These are phyloP conservation scores for Procavia capensis DNA, from an alignment of 2,113 vertebrate species.

Conservation along the genomic window DNA sequence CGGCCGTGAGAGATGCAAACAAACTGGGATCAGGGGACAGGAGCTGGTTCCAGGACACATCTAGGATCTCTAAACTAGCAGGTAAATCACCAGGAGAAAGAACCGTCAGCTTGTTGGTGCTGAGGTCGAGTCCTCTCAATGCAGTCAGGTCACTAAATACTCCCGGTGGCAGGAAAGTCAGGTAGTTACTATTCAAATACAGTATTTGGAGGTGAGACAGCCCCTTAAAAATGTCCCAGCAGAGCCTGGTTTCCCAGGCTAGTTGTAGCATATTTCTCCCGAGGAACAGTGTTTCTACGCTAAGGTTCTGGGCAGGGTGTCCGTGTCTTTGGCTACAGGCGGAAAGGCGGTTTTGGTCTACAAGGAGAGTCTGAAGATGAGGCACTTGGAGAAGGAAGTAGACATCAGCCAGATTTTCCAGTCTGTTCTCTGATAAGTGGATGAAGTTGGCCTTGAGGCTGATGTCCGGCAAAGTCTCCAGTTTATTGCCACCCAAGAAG, in stretches of 20 bases:
- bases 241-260: slow-evolving; percentile 87
- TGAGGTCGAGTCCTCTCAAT: slow-evolving; percentile 88
- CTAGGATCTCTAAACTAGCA: slow-evolving; percentile 83
- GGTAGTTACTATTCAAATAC: slow-evolving; percentile 88
- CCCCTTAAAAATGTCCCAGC: slow-evolving; percentile 90
- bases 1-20: slow-evolving; percentile 84
- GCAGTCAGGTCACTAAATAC: slow-evolving; percentile 89
- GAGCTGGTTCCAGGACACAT: slow-evolving; percentile 91
- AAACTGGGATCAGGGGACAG: slow-evolving; percentile 87
- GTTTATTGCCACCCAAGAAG: slow-evolving; percentile 88
- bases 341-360: slow-evolving; percentile 89
- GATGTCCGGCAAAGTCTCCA: slow-evolving; percentile 54
- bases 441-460: slow-evolving; percentile 72
- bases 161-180: slow-evolving; percentile 87
- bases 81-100: slow-evolving; percentile 88
- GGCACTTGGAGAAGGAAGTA: slow-evolving; percentile 84
- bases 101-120: slow-evolving; percentile 88
- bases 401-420: slow-evolving; percentile 85
- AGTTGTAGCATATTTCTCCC: slow-evolving; percentile 89
- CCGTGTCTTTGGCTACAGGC: slow-evolving; percentile 76
- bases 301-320: slow-evolving; percentile 67
- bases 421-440: slow-evolving; percentile 87
- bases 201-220: slow-evolving; percentile 86
- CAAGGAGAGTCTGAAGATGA: slow-evolving; percentile 80
- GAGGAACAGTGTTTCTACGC: slow-evolving; percentile 89